A percentile compares a stretch with the other conserved stretches of the same genome.
phyloP scores from a whole-genome alignment of 2,113 vertebrate species.

The Ibidorhyncha struthersii region DNA sequence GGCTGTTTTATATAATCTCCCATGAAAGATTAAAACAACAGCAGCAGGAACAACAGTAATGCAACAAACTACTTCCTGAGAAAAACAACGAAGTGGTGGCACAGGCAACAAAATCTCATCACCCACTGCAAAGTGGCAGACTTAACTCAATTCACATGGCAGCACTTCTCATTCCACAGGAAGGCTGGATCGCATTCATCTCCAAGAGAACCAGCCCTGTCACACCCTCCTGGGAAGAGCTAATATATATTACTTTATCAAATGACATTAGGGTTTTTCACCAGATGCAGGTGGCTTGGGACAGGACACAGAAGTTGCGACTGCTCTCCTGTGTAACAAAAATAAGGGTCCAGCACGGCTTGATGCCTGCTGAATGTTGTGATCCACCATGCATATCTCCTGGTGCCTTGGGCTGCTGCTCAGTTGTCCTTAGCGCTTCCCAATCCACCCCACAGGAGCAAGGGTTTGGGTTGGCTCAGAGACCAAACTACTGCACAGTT shows the following conservation, averaged over 20 bases:
- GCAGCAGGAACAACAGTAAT: conserved; percentile 3
- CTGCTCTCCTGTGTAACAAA: not conserved
- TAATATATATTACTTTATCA: not conserved
- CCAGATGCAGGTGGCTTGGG: not conserved
- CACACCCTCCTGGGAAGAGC: not conserved
- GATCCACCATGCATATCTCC: not conserved
- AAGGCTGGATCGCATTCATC: not conserved
- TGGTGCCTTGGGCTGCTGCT: not conserved
- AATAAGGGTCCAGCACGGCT: not conserved
- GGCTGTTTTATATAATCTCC: conserved; percentile 58
- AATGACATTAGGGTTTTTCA: not conserved
- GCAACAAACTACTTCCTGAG: not conserved
- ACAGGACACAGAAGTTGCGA: not conserved
- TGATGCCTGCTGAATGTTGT: not conserved
- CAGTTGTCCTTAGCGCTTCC: not conserved
- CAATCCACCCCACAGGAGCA: not conserved
- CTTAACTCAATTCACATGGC: not conserved
- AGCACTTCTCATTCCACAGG: not conserved
- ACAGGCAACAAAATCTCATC: not conserved
- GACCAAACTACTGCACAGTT: not conserved
- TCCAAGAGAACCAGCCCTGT: not conserved
- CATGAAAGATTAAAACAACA: conserved; percentile 38
- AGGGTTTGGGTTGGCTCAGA: not conserved
- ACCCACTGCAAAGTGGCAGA: not conserved
- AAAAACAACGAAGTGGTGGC: not conserved